Percentiles rank a stretch among this genome's conserved stretches.
Evolutionary conservation across 2,888 invertebrate genomes (phyloP).

Genomic region (Choreutis nemorana): DNA sequence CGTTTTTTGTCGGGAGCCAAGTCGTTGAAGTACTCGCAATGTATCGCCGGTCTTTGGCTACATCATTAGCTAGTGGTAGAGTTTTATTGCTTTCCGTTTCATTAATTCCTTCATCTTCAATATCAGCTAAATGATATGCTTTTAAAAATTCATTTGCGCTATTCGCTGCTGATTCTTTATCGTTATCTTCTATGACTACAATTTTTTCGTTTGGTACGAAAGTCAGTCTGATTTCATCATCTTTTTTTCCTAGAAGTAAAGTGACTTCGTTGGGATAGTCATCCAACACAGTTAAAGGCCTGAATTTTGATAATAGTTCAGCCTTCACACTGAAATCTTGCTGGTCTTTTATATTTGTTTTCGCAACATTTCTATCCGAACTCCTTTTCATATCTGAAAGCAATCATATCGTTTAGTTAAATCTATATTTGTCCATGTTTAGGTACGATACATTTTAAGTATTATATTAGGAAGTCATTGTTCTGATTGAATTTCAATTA

Average conservation of each 20-base stretch:
- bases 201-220: neutral
- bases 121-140: constrained; percentile 9
- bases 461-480: no score
- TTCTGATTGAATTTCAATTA: no score
- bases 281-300: constrained; percentile 26
- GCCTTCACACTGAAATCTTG: constrained; percentile 15
- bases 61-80: constrained; percentile 17
- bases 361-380: neutral
- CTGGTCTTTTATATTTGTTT: constrained; percentile 7
- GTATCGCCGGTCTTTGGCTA: constrained; percentile 31
- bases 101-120: constrained; percentile 6
- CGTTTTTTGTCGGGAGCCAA: no score
- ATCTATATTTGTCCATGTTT: no score
- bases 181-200: constrained; percentile 3
- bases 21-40: no score
- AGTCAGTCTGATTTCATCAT: constrained; percentile 12
- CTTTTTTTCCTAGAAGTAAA: constrained; percentile 21
- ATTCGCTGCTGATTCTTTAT: constrained; percentile 8
- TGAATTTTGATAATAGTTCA: constrained; percentile 22
- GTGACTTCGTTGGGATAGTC: constrained; percentile 42
- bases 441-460: no score
- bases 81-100: neutral
- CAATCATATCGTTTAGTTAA: no score
- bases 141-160: constrained; percentile 3
- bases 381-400: neutral